These are phyloP conservation scores for Typhlomys cinereus DNA, from an alignment of 2,113 vertebrate species.

Conservation along the genomic window DNA sequence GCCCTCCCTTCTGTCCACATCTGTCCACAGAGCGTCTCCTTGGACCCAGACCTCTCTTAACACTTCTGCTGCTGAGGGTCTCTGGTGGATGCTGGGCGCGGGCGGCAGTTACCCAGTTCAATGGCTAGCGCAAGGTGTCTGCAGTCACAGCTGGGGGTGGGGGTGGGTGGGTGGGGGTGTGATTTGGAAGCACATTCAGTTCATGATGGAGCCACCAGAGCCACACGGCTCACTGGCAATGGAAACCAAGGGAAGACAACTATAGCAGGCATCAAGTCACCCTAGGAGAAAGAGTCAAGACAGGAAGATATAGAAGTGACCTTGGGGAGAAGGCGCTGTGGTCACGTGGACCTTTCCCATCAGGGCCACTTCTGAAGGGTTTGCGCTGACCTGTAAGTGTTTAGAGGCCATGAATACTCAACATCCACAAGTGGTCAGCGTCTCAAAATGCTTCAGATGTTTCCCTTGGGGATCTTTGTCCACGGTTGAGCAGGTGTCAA, in stretches of 20 bases:
- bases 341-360: neutral
- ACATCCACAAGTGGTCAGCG: neutral
- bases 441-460: neutral
- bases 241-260: neutral
- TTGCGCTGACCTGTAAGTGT: neutral
- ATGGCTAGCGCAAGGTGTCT: neutral
- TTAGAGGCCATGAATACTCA: neutral
- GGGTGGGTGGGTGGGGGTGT: neutral
- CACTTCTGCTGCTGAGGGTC: neutral
- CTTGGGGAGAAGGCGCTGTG: accelerated
- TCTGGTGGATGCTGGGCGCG: neutral
- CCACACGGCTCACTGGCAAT: neutral
- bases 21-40: neutral
- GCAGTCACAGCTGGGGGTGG: too few species aligned
- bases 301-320: neutral
- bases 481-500: neutral
- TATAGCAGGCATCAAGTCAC: neutral
- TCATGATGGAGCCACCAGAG: neutral
- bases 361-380: neutral
- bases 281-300: neutral
- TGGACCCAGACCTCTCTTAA: neutral
- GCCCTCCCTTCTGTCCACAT: neutral
- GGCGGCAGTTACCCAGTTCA: neutral
- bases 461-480: neutral
- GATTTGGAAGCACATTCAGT: neutral